Conservation (phyloP, 2,888 invertebrate species). For the Smittia aterrima region DNA sequence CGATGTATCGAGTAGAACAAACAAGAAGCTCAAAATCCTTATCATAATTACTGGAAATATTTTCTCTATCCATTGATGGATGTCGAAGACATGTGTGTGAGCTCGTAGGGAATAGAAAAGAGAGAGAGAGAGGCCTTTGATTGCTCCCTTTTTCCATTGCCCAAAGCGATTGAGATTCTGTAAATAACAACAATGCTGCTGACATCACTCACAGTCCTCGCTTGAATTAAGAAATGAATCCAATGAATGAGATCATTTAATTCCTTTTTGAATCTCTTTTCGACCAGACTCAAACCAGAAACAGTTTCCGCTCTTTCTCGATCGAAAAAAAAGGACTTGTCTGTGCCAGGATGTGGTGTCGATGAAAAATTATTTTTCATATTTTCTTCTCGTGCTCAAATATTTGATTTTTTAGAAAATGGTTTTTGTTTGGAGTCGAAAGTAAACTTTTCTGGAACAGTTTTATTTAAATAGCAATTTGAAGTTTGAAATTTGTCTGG, state of each 20-base stretch:
- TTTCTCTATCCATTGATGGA: slow-evolving; percentile 7
- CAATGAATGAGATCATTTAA: too few relatives aligned
- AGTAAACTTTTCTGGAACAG: background rate
- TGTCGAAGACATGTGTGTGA: background rate
- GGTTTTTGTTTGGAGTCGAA: background rate
- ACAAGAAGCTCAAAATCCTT: slow-evolving; percentile 33
- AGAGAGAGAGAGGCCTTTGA: background rate
- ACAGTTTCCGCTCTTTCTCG: too few relatives aligned
- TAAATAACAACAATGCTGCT: background rate
- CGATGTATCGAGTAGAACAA: slow-evolving; percentile 2
- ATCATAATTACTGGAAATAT: slow-evolving; percentile 36
- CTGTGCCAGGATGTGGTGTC: background rate
- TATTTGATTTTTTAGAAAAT: background rate
- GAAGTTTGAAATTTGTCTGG: too few relatives aligned
- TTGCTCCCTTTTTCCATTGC: background rate
- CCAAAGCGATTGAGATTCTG: background rate
- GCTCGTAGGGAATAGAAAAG: background rate
- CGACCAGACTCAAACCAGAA: too few relatives aligned
- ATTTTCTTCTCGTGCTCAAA: background rate
- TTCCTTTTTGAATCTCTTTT: too few relatives aligned
- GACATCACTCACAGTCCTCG: background rate
- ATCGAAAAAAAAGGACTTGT: too few relatives aligned
- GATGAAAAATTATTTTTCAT: background rate
- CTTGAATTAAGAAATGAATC: too few relatives aligned
- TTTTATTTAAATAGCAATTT: too few relatives aligned